phyloP scores from a whole-genome alignment of 2,888 invertebrate species.

The Brassicogethes aeneus region DNA sequence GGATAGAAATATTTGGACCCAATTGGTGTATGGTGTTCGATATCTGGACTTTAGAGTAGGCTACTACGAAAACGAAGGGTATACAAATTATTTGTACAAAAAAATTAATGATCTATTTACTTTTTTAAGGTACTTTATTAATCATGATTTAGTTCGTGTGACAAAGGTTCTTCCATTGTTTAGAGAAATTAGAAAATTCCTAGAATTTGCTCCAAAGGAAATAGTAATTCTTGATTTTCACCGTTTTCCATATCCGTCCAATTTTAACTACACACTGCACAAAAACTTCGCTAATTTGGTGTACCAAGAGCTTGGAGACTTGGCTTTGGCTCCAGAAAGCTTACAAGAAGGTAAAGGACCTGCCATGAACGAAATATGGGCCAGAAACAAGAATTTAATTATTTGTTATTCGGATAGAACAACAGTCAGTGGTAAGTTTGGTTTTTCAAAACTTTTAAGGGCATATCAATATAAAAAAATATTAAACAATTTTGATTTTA shows the following conservation, averaged over 20 bases:
- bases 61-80: conserved; percentile 44
- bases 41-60: conserved; percentile 76
- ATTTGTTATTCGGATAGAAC: conserved; percentile 49
- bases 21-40: conserved; percentile 75
- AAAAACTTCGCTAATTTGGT: conserved; percentile 44
- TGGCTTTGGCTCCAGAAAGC: conserved; percentile 43
- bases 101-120: conserved; percentile 3
- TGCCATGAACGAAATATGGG: conserved; percentile 50
- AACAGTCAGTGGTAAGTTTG: conserved; percentile 40
- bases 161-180: conserved; percentile 57
- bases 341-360: conserved; percentile 42
- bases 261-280: conserved; percentile 37
- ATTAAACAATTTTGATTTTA: too few species aligned
- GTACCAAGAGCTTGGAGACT: conserved; percentile 44
- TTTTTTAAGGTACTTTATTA: conserved; percentile 60
- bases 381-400: conserved; percentile 46
- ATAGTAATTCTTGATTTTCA: conserved; percentile 75
- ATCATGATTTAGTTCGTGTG: conserved; percentile 63
- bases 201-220: conserved; percentile 58
- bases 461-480: too few species aligned
- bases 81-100: conserved; percentile 6
- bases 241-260: conserved; percentile 55
- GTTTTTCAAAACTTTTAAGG: background rate
- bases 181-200: conserved; percentile 60
- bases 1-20: conserved; percentile 73